Evolutionary conservation across 2,113 vertebrate genomes (phyloP).

Genomic region (Tamias sibiricus): DNA sequence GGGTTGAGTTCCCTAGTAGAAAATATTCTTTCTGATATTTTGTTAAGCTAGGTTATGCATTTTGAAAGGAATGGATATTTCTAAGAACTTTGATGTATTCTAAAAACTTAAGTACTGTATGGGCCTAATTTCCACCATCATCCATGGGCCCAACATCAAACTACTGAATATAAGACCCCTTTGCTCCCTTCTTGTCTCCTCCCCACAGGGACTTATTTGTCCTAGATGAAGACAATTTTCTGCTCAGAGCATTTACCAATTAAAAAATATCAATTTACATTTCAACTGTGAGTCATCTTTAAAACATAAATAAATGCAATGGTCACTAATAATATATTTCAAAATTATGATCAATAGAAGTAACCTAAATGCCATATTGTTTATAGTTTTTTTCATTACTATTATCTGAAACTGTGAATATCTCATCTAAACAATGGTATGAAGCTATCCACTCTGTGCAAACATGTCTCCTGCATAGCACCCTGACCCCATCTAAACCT

Average conservation of each 20-base stretch:
- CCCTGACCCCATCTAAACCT: conserved; percentile 14
- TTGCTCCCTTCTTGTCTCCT: too few species aligned
- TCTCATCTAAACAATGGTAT: background rate
- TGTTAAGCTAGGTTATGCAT: background rate
- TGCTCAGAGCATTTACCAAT: background rate
- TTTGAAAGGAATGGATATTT: conserved; percentile 1
- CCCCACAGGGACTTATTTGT: background rate
- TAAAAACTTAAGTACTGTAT: background rate
- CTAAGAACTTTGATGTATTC: background rate
- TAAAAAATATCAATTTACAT: conserved; percentile 2
- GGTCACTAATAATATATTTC: background rate
- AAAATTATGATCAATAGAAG: background rate
- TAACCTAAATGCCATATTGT: background rate
- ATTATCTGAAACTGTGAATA: background rate
- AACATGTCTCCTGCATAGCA: background rate
- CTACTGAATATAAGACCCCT: background rate
- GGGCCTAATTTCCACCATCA: background rate
- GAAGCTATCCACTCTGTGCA: background rate
- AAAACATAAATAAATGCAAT: conserved; percentile 24
- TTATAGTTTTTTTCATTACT: conserved; percentile 26
- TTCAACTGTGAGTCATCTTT: background rate
- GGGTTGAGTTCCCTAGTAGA: background rate
- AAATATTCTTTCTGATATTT: conserved; percentile 8
- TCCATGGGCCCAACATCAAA: background rate
- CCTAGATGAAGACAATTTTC: background rate